Percentiles rank a stretch among this genome's conserved stretches.
Conservation (phyloP, 2,113 vertebrate genomes). For the Grallaria varia region DNA sequence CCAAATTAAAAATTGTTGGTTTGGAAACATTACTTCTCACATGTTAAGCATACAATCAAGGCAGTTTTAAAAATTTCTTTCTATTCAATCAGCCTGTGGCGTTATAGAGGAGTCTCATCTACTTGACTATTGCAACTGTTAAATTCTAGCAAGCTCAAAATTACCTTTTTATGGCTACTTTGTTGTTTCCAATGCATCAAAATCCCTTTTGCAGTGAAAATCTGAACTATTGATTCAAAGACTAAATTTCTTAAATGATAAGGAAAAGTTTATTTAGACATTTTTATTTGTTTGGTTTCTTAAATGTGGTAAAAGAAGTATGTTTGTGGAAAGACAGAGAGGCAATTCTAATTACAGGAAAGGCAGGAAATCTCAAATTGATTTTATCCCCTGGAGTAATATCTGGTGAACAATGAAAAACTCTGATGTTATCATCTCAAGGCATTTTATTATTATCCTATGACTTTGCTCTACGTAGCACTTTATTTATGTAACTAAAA, state of each 20-base stretch:
- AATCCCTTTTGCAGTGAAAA: not conserved
- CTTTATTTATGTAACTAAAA: not conserved
- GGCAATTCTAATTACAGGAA: not conserved
- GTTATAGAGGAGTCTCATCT: not conserved
- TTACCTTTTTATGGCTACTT: not conserved
- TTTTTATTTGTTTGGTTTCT: not conserved
- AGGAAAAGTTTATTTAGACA: not conserved
- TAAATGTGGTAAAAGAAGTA: not conserved
- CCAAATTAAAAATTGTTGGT: not conserved
- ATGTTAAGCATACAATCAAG: not conserved
- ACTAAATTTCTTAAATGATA: not conserved
- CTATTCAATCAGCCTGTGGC: not conserved
- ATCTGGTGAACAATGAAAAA: slow-evolving; percentile 17
- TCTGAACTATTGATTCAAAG: not conserved
- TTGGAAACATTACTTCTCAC: not conserved
- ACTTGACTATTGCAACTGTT: not conserved
- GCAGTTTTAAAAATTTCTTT: not conserved
- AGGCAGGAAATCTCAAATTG: not conserved
- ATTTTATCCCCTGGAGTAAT: slow-evolving; percentile 14
- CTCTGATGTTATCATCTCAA: not conserved
- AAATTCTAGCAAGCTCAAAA: not conserved
- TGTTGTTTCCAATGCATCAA: not conserved
- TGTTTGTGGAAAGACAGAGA: not conserved
- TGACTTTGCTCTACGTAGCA: not conserved
- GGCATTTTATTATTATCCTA: not conserved